phyloP scores from a whole-genome alignment of 1,140 invertebrate genomes.

The Pogonomyrmex californicus region DNA sequence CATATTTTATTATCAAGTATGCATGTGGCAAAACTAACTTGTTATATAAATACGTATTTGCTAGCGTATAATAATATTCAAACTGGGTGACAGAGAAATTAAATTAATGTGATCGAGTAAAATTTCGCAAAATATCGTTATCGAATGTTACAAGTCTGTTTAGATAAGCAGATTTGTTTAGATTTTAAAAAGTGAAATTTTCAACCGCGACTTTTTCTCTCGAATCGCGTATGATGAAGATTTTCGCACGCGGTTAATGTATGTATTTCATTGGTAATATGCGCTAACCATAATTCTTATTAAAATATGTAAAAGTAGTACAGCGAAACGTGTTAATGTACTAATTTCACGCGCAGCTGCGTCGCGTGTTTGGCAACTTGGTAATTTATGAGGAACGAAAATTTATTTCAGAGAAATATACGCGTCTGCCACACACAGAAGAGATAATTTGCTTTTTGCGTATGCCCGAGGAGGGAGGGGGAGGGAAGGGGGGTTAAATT shows the following conservation, averaged over 20 bases:
- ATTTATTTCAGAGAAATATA: slow-evolving; percentile 63
- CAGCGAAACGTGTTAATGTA: slow-evolving; percentile 54
- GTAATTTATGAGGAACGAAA: slow-evolving; percentile 53
- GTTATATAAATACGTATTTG: slow-evolving; percentile 6
- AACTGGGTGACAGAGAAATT: not conserved
- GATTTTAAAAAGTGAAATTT: not conserved
- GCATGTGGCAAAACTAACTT: not conserved
- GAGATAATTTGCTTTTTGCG: slow-evolving; percentile 52
- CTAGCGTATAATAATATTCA: slow-evolving; percentile 12
- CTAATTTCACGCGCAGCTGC: slow-evolving; percentile 62
- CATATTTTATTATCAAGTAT: not conserved
- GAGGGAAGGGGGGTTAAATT: not conserved
- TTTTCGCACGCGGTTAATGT: slow-evolving; percentile 37
- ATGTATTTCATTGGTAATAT: slow-evolving; percentile 40
- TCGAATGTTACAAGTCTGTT: not conserved
- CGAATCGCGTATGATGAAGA: slow-evolving; percentile 24
- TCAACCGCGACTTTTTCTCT: not conserved
- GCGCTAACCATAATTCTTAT: slow-evolving; percentile 43
- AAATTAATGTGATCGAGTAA: slow-evolving; percentile 12
- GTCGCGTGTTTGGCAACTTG: slow-evolving; percentile 51
- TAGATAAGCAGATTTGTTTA: slow-evolving; percentile 17
- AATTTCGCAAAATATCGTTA: slow-evolving; percentile 16
- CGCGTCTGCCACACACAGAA: slow-evolving; percentile 27
- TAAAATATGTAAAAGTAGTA: slow-evolving; percentile 61
- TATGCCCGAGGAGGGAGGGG: not conserved